phyloP scores from a whole-genome alignment of 2,888 invertebrate species.

The Ptilodon capucinus region DNA sequence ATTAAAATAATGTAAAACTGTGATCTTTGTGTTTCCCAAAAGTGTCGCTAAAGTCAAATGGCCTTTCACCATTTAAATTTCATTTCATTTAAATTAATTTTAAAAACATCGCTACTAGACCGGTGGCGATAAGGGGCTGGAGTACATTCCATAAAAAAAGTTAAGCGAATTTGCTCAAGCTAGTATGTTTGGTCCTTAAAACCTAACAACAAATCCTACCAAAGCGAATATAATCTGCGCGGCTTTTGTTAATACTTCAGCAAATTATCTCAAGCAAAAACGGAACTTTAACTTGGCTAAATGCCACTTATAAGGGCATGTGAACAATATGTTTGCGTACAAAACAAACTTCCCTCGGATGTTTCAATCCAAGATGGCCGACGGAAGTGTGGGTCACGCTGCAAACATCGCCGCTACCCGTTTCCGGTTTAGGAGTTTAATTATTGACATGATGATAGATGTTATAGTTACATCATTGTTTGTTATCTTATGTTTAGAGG shows the following conservation, averaged over 20 bases:
- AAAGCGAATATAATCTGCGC: background rate
- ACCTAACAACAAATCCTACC: conserved; percentile 1
- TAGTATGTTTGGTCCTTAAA: too few relatives aligned
- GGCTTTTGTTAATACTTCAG: background rate
- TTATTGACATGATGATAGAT: conserved; percentile 23
- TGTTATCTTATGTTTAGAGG: background rate
- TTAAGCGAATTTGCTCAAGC: too few relatives aligned
- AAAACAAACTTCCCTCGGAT: conserved; percentile 33
- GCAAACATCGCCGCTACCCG: conserved; percentile 36
- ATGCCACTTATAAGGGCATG: conserved; percentile 38
- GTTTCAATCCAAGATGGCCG: conserved; percentile 30
- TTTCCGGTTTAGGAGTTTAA: conserved; percentile 29
- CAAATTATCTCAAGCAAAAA: conserved; percentile 29
- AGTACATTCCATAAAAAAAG: too few relatives aligned
- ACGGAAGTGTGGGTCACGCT: conserved; percentile 32
- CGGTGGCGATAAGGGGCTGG: too few relatives aligned
- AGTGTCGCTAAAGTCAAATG: too few relatives aligned
- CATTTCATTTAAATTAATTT: too few relatives aligned
- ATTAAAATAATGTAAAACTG: too few relatives aligned
- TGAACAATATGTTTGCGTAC: conserved; percentile 35
- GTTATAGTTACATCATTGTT: background rate
- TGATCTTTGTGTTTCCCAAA: too few relatives aligned
- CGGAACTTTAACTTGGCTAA: conserved; percentile 28
- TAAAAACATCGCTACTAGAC: too few relatives aligned
- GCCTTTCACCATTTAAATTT: too few relatives aligned